phyloP scores from a whole-genome alignment of 1,140 invertebrate species.

The Zelostemma sp. region DNA sequence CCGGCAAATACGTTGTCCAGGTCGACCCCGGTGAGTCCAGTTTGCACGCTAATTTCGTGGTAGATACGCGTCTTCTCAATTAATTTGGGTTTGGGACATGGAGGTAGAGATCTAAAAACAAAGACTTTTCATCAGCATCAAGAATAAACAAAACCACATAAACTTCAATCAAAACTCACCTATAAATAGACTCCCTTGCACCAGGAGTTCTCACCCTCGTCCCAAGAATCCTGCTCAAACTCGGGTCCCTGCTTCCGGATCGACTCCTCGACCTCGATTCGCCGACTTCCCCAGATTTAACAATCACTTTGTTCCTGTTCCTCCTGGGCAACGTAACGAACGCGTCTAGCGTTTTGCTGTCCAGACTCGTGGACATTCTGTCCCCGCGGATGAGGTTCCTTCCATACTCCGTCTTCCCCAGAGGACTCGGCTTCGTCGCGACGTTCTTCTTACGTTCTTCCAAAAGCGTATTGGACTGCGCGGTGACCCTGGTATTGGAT shows the following conservation, averaged over 20 bases:
- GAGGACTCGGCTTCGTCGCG: conserved; percentile 29
- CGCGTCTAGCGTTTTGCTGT: conserved; percentile 75
- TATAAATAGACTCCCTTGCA: conserved; percentile 48
- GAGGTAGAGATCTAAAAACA: conserved; percentile 63
- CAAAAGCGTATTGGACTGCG: conserved; percentile 74
- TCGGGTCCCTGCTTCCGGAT: conserved; percentile 59
- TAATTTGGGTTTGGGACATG: conserved; percentile 56
- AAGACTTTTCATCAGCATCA: conserved; percentile 14
- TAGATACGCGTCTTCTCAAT: conserved; percentile 78
- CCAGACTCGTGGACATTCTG: conserved; percentile 63
- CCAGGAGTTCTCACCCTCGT: conserved; percentile 63
- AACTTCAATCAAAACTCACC: no score
- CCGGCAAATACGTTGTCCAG: conserved; percentile 79
- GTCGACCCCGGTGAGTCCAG: conserved; percentile 78
- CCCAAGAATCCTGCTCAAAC: conserved; percentile 51
- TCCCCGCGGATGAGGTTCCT: conserved; percentile 25
- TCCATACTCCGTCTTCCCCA: not conserved
- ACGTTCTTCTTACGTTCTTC: conserved; percentile 79
- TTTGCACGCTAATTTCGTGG: conserved; percentile 82
- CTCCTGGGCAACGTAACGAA: conserved; percentile 84
- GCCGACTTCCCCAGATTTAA: conserved; percentile 70
- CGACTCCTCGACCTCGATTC: conserved; percentile 55
- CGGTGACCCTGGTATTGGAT: conserved; percentile 58
- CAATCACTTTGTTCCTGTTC: conserved; percentile 55
- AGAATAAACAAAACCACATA: no score